Evolutionary conservation across 2,888 invertebrate species (phyloP), one percentile per base, ranked within the genome.

Genomic region (Sclerodermus sp.): DNA sequence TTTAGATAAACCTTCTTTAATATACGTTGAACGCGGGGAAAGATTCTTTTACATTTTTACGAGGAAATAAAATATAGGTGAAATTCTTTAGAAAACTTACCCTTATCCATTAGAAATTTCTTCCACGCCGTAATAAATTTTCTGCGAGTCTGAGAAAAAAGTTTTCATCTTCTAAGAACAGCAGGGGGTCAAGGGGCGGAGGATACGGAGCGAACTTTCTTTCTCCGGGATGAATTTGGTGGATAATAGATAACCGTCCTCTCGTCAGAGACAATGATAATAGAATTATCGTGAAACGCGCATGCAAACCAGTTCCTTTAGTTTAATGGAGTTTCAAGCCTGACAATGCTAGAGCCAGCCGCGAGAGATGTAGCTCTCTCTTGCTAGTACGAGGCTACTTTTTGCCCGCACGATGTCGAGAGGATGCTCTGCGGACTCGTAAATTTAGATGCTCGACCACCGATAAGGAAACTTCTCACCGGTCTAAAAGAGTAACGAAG

Each of bases 281-380:
- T 41, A 47, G 34, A 47, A 47, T 42, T 47, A 47, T 42, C 29
- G 16, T 14, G 47, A 30, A 37, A 6, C 42, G 42, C 17, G 42
- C 42, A 45, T 15, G 39, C 39, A 8, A 39, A 39, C 12, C 34
- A n/a, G 39, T 32, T 31, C 38, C 30, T 13, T 40, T 40, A 47
- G 46, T 47, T 47, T 42, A 47, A 47, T 42, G 37, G 42, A 47
- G 42, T 47, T 47, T 42, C 42, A 15, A 13, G 31, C 6, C 30
- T 15, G 42, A 36, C 42, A 47, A 42, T 37, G 34, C 41, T 23
- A n/a, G n/a, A n/a, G 23, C 23, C 23, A 23, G 23, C 23, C 8
- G 23, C 3, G 8, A 5, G 23, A 23, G 8, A 23, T 23, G 23
- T 23, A 23, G 23, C 3, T 8, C 23, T 23, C 23, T 5, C 8